Evolutionary conservation across 2,113 vertebrate genomes (phyloP), one percentile per base, ranked within the genome.

Genomic region (Lathamus discolor): DNA sequence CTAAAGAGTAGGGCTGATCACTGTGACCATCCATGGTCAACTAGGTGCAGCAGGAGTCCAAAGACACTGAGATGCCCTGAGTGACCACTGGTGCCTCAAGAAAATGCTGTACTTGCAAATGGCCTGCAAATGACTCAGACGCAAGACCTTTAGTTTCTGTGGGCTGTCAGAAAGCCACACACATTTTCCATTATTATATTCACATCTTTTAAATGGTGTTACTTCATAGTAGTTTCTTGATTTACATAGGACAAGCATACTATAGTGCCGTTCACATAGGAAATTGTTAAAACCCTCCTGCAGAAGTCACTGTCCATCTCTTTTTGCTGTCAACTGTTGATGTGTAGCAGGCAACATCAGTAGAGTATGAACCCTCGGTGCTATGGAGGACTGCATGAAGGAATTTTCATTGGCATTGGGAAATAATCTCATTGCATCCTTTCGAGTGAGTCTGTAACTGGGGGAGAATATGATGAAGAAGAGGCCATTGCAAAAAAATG

Each of bases 11-110:
- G 22, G 57, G 13, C 69, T 68, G 35, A 67, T 68, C 11, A 31
- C 31, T 68, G 29, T 68, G 43, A 68, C 37, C 41, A 46, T 37
- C 52, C 0, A 0, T 41, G 28, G 17, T 2, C 0, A 74, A 33
- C 29, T 69, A 52, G 24, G 16, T 83, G 29, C 59, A 62, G 54
- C 27, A 46, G 46, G 35, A 66, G 10, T 48, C 27, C 33, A 43
- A 72, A 88, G 12, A 43, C 31, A 68, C 15, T 18, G 27, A 67
- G 41, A 74, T 67, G 43, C 23, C 41, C n/a, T 16, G 17, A 57
- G 41, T 49, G 41, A 69, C 63, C 16, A 9, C 28, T 51, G 20
- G 13, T 76, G 18, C 27, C 31, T 77, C 31, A 88, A 63, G 83
- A 77, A 7, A 64, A 64, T 16, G 8, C n/a, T 83, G 41, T 67